These are phyloP conservation scores for Sterrhoptilus dennistouni DNA, from an alignment of 2,113 vertebrate genomes.

Conservation along the genomic window DNA sequence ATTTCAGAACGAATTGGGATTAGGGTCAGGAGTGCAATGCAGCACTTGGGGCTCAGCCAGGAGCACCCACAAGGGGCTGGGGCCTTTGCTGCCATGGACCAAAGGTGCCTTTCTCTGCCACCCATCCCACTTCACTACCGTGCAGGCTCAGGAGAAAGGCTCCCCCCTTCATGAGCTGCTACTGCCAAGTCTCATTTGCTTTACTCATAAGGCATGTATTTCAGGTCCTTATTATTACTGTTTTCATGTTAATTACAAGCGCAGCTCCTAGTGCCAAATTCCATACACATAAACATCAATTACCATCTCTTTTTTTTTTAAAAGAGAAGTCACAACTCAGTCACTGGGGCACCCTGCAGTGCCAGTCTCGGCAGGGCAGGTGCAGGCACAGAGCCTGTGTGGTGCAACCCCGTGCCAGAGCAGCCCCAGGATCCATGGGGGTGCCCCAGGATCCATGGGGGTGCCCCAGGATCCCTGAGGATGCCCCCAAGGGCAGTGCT, in stretches of 20 bases:
- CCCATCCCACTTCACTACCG: rapidly evolving
- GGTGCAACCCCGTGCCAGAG: rapidly evolving
- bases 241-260: conserved; percentile 8
- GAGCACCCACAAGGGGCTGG: not conserved
- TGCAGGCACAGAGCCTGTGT: rapidly evolving
- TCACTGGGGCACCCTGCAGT: not conserved
- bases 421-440: not conserved
- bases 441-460: not conserved
- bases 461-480: not conserved
- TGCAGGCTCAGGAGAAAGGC: not conserved
- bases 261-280: not conserved
- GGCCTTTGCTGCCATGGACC: rapidly evolving
- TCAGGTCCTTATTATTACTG: not conserved
- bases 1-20: not conserved
- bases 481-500: not conserved
- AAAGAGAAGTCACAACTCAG: not conserved
- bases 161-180: not conserved
- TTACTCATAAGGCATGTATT: not conserved
- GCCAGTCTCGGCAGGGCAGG: rapidly evolving
- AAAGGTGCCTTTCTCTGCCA: rapidly evolving
- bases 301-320: not conserved
- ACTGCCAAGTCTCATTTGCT: not conserved
- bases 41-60: not conserved
- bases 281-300: not conserved
- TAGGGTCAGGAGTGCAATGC: not conserved